These are phyloP conservation scores for Oconnorella tubifera DNA, from an alignment of 2,888 invertebrate genomes.

Conservation along the genomic window DNA sequence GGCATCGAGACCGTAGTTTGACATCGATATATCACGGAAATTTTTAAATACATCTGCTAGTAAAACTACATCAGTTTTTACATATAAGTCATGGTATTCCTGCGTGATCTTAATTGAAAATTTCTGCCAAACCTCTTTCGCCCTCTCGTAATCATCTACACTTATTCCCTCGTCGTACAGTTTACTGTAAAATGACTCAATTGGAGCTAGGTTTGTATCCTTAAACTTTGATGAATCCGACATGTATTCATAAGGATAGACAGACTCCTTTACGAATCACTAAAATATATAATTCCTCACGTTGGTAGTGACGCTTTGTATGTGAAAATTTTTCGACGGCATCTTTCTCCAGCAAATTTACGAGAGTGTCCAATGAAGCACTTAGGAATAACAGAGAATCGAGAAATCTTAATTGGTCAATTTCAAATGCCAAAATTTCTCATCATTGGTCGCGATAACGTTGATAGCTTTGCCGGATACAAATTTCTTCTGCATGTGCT, in stretches of 20 bases:
- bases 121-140: slow-evolving; percentile 33
- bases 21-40: slow-evolving; percentile 38
- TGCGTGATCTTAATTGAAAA: slow-evolving; percentile 36
- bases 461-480: background rate
- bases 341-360: background rate
- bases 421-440: background rate
- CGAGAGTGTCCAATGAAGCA: background rate
- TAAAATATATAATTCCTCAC: background rate
- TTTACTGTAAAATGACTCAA: slow-evolving; percentile 30
- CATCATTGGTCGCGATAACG: background rate
- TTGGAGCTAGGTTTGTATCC: slow-evolving; percentile 35
- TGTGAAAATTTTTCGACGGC: background rate
- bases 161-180: slow-evolving; percentile 14
- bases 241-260: slow-evolving; percentile 47
- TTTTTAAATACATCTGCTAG: slow-evolving; percentile 47
- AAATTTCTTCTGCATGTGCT: no score
- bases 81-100: slow-evolving; percentile 40
- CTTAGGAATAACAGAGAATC: background rate
- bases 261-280: slow-evolving; percentile 38
- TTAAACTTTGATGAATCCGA: slow-evolving; percentile 36
- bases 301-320: background rate
- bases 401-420: background rate
- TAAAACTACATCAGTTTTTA: slow-evolving; percentile 40
- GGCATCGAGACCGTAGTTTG: slow-evolving; percentile 40
- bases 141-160: slow-evolving; percentile 40